Base-by-base conservation (phyloP, 2,888 invertebrate genomes). In the Thecocarcelia acutangulata region DNA sequence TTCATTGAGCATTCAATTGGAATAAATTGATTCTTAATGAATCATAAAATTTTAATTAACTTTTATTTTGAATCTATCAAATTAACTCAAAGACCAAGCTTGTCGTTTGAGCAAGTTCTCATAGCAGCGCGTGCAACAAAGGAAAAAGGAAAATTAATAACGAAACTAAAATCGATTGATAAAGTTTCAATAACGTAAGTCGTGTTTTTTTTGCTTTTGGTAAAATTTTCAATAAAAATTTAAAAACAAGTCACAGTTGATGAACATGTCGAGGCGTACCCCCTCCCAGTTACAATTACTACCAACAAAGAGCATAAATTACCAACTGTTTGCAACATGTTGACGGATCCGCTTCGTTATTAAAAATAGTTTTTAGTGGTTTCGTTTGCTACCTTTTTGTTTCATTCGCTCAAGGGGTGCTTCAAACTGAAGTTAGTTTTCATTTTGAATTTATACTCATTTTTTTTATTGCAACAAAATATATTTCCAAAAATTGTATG, bases 191-290 rank as follows among this genome's bases (percentile, higher is more conserved):
- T 66, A 50, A 42, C n/a, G 3, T 66, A 66, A 58, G 50, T 50
- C 50, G 42, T 48, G 5, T 13, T 58, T 15, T 15, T 19, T 17
- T 21, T 8, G n/a, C n/a, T n/a, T n/a, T n/a, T n/a, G n/a, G 19
- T 42, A 8, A n/a, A 21, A 13, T 44, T 59, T 61, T 46, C 50
- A 44, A 66, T 80, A 75, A 75, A 75, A 33, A 1, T 33, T 70
- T 70, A 12, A 54, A 75, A 64, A 70, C 56, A 44, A 70, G 50
- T 63, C 37, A 73, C 54, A 79, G 40, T 46, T 48, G 72, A 19
- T 50, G 33, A 21, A 59, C 48, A 59, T 17, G 12, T 17, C 9
- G 12, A 3, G 17, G 40, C 21, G 24, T 5, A 15, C 13, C 2
- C 11, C 12, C 19, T 40, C 12, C 15, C 5, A 15, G 3, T 28